A percentile compares a stretch with the other conserved stretches of the same genome.
Conservation (phyloP, 2,797 vertebrate genomes). For the Esox lucius region DNA sequence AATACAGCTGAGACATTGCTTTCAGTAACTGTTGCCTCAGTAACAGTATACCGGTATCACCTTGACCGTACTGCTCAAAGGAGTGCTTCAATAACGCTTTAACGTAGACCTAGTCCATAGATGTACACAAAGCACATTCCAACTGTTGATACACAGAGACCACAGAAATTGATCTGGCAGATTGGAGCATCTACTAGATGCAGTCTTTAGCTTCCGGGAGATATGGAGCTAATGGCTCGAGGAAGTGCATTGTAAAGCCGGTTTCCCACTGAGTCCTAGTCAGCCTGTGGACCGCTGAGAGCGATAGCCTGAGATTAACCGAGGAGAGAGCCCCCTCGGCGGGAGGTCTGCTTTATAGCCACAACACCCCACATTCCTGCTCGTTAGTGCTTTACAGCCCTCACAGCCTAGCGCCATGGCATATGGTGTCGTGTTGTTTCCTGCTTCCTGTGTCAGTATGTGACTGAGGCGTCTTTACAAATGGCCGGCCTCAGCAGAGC, state of each 20-base stretch:
- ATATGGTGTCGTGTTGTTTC: conserved; percentile 61
- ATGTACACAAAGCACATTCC: conserved; percentile 29
- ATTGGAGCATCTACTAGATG: conserved; percentile 44
- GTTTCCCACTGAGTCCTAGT: not conserved
- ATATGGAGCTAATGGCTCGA: conserved; percentile 17
- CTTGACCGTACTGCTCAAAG: conserved; percentile 24
- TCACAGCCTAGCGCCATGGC: conserved; percentile 57
- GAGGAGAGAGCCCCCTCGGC: conserved; percentile 51
- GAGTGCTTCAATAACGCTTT: conserved; percentile 11
- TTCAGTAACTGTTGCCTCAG: not conserved
- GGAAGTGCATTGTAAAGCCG: conserved; percentile 55
- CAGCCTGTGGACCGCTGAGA: conserved; percentile 10
- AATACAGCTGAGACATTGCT: not conserved
- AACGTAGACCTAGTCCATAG: conserved; percentile 11
- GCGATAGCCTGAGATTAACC: conserved; percentile 59
- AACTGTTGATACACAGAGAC: conserved; percentile 57
- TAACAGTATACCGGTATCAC: conserved; percentile 15
- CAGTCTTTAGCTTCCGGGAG: conserved; percentile 52
- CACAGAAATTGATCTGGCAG: conserved; percentile 49
- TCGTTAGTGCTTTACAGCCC: conserved; percentile 70
- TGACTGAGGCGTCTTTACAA: conserved; percentile 57
- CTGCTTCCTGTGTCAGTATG: conserved; percentile 59
- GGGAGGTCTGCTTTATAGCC: conserved; percentile 70
- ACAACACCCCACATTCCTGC: conserved; percentile 54
- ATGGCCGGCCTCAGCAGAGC: conserved; percentile 54